These are phyloP conservation scores for Myioborus miniatus DNA, from an alignment of 2,797 vertebrate species.

Conservation along the genomic window DNA sequence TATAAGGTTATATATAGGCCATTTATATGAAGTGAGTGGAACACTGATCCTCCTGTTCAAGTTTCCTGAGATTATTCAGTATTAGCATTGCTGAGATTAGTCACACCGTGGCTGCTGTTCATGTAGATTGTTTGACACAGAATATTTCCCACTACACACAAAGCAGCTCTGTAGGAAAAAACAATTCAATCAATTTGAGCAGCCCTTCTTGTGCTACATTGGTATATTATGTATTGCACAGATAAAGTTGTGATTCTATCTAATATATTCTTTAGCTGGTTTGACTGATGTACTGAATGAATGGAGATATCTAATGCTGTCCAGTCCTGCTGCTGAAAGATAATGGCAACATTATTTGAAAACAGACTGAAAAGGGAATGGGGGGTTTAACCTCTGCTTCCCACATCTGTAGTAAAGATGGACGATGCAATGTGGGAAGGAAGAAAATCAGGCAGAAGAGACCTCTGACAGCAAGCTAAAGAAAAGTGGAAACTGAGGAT, in stretches of 20 bases:
- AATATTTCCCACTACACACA: constrained; percentile 23
- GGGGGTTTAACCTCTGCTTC: not conserved
- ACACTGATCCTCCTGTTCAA: constrained; percentile 42
- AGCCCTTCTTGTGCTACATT: constrained; percentile 29
- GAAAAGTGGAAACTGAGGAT: not conserved
- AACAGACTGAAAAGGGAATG: not conserved
- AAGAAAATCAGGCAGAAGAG: not conserved
- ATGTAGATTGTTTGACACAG: constrained; percentile 40
- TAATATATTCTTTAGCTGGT: constrained; percentile 49
- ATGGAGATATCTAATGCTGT: not conserved
- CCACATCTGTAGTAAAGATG: not conserved
- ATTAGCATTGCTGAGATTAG: constrained; percentile 45
- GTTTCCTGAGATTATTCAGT: constrained; percentile 31
- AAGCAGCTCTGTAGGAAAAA: constrained; percentile 37
- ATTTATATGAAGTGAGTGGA: constrained; percentile 9
- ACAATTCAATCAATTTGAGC: constrained; percentile 59
- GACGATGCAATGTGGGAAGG: not conserved
- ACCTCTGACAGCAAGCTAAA: not conserved
- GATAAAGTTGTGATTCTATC: constrained; percentile 61
- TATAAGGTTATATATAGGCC: not conserved
- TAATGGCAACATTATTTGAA: constrained; percentile 42
- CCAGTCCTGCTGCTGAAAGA: constrained; percentile 17
- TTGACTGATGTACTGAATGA: constrained; percentile 46
- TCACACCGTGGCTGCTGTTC: constrained; percentile 4
- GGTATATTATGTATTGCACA: constrained; percentile 12